These are phyloP conservation scores for Schmidtea mediterranea DNA, from an alignment of 1,140 invertebrate species.

Conservation along the genomic window DNA sequence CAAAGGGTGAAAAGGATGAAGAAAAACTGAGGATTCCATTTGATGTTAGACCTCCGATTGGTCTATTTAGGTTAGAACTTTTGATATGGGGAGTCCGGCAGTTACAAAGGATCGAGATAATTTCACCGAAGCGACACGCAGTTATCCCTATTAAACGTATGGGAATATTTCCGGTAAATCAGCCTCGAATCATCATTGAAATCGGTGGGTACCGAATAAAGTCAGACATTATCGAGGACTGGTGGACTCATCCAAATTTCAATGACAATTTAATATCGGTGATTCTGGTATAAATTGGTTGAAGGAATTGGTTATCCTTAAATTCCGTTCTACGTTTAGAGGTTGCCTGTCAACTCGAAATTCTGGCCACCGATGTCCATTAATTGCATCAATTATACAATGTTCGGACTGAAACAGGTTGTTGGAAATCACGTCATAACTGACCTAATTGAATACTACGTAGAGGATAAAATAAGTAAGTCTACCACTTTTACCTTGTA, in stretches of 20 bases:
- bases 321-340: background rate
- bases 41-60: background rate
- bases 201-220: background rate
- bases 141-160: too few relatives aligned
- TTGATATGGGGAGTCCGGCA: background rate
- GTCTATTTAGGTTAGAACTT: background rate
- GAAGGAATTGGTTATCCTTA: background rate
- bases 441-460: too few relatives aligned
- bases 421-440: conserved; percentile 3
- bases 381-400: background rate
- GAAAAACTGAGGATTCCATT: background rate
- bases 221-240: background rate
- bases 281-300: background rate
- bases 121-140: background rate
- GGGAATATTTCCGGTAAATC: too few relatives aligned
- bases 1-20: background rate
- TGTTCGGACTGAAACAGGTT: background rate
- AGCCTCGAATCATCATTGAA: conserved; percentile 2
- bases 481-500: too few relatives aligned
- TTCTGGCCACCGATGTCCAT: conserved; percentile 4
- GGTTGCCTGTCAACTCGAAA: background rate
- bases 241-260: background rate
- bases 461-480: too few relatives aligned
- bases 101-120: background rate
- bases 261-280: background rate